Evolutionary conservation across 2,797 vertebrate species (phyloP).

Genomic region (Allochrocebus solatus): DNA sequence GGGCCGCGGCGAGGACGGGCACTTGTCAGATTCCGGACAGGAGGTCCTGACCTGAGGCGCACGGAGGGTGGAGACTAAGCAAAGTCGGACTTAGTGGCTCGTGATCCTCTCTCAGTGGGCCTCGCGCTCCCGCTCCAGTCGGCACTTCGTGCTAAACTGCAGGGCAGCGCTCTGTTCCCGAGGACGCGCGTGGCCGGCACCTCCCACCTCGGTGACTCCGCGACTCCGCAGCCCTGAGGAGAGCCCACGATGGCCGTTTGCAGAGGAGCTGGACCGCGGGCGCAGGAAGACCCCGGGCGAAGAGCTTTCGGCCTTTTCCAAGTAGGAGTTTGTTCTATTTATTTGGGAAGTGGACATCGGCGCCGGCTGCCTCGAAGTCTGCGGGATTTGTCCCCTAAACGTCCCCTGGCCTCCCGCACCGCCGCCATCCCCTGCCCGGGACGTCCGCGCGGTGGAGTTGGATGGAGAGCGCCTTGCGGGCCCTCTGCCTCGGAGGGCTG

Average conservation of each 20-base stretch:
- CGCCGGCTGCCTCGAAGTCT: not conserved
- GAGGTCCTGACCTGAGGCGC: accelerated
- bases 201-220: accelerated
- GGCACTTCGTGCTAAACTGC: not conserved
- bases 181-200: accelerated
- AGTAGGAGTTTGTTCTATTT: not conserved
- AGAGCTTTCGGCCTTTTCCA: not conserved
- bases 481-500: not conserved
- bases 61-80: not conserved
- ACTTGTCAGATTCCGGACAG: accelerated
- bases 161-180: not conserved
- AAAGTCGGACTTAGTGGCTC: accelerated
- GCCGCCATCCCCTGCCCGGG: accelerated
- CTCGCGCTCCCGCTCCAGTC: accelerated
- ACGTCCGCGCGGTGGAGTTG: not conserved
- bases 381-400: not conserved
- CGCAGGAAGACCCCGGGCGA: accelerated
- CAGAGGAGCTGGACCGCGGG: not conserved
- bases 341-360: not conserved
- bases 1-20: not conserved
- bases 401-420: not conserved
- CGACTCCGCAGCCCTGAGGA: too few species aligned
- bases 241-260: accelerated
- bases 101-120: accelerated
- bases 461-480: accelerated